Evolutionary conservation across 2,797 vertebrate genomes (phyloP).

Genomic region (Mareca penelope): DNA sequence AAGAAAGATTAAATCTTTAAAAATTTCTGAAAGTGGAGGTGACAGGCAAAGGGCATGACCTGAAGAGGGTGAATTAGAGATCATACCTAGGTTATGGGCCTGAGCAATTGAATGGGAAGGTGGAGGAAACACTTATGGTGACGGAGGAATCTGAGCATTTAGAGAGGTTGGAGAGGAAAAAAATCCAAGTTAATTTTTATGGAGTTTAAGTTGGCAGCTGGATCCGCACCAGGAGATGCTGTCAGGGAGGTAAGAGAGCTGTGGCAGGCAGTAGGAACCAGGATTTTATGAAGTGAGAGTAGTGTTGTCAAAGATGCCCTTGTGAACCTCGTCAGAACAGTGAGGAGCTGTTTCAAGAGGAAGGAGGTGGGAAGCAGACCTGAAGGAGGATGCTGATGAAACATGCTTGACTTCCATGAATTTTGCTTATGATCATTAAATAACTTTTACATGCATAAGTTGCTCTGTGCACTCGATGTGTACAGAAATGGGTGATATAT

Average conservation of each 20-base stretch:
- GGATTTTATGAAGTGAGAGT: too few relatives aligned
- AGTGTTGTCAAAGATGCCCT: not conserved
- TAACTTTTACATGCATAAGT: not conserved
- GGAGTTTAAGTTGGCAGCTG: not conserved
- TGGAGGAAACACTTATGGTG: rapidly evolving
- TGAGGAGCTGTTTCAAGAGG: not conserved
- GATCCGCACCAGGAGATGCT: not conserved
- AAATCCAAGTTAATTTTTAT: not conserved
- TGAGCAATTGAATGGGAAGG: not conserved
- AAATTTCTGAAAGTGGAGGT: not conserved
- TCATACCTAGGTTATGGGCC: too few relatives aligned
- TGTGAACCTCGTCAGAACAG: not conserved
- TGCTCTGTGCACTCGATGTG: rapidly evolving
- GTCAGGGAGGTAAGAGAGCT: not conserved
- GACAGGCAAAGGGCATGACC: not conserved
- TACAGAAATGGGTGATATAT: not conserved
- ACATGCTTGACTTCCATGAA: not conserved
- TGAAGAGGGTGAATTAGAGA: not conserved
- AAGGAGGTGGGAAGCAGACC: not conserved
- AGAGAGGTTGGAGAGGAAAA: not conserved
- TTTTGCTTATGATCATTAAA: not conserved
- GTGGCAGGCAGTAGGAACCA: not conserved
- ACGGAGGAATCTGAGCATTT: not conserved
- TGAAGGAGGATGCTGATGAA: not conserved
- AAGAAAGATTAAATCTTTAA: not conserved